Percentiles rank a stretch among this genome's conserved stretches.
phyloP scores from a whole-genome alignment of 2,113 vertebrate species.

The Serinus canaria region DNA sequence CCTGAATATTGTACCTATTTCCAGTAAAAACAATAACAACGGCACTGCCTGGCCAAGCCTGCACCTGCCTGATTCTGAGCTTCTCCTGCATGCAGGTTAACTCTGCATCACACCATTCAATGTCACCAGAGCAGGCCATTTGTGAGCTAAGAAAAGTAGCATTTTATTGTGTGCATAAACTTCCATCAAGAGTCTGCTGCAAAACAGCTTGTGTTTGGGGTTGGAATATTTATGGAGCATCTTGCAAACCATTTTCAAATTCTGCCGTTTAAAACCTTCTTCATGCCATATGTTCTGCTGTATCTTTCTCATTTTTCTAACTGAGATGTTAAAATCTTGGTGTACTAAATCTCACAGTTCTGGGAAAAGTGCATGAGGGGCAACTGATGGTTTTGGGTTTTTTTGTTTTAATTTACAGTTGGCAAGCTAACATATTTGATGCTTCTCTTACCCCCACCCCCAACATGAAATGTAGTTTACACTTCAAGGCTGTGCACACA shows the following conservation, averaged over 20 bases:
- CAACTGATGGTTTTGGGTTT: not conserved
- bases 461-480: not conserved
- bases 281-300: constrained; percentile 20
- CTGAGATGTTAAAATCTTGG: constrained; percentile 21
- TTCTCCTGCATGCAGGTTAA: not conserved
- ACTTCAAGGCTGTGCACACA: not conserved
- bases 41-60: not conserved
- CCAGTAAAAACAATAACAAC: not conserved
- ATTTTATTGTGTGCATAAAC: not conserved
- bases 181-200: constrained; percentile 2
- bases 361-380: not conserved
- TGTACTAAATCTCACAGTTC: constrained; percentile 19
- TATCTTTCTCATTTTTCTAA: constrained; percentile 18
- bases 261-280: constrained; percentile 28
- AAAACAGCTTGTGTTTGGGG: constrained; percentile 39
- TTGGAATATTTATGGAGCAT: constrained; percentile 48
- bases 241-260: constrained; percentile 3
- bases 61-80: not conserved
- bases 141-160: not conserved
- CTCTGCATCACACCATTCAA: not conserved
- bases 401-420: constrained; percentile 47
- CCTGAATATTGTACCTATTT: not conserved
- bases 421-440: constrained; percentile 36
- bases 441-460: not conserved
- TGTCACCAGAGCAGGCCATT: not conserved